Base-by-base conservation (phyloP, 1,140 invertebrate species). In the Ips nitidus region DNA sequence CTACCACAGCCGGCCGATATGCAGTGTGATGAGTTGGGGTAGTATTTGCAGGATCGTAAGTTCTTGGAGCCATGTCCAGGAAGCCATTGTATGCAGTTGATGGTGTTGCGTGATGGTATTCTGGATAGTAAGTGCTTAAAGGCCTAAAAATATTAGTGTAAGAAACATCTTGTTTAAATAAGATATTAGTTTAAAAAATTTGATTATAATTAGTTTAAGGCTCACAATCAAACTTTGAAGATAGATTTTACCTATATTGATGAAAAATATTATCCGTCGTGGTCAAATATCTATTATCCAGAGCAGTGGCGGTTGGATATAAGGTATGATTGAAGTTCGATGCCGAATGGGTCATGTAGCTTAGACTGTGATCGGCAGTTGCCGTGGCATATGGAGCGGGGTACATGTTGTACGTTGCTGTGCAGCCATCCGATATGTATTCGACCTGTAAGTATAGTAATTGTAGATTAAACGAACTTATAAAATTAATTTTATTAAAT, bases 221-320 rank as follows among this genome's bases (percentile, higher is more conserved):
- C 22, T 22, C 22, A 22, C 22, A 22, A 22, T 22, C 22, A 22
- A 22, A 22, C 22, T 22, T 22, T 22, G 22, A 22, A 22, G 22
- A 22, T 22, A 22, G 22, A 22, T 22, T 22, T 58, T 58, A 64
- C 68, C 68, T 70, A 81, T 94, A 94, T 78, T 94, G 91, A 79
- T 90, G 90, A 81, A 95, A 93, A 66, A 94, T 84, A 76, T 94
- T 94, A 74, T 94, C 93, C 4, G 91, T 89, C 0, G 87, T 84
- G 5, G 89, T 84, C 22, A 91, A 80, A 76, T 91, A 92, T 76
- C 90, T 85, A 75, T 91, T 91, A 75, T 91, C 90, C 74, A 90
- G 81, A 2, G 88, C 85, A 2, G 87, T 83, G 0, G 90, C 86
- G 1, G 78, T 73, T 3, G 90, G 86, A 78, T 94, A 94, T 0